Evolutionary conservation across 2,797 vertebrate species (phyloP).

Genomic region (Manis pentadactyla): DNA sequence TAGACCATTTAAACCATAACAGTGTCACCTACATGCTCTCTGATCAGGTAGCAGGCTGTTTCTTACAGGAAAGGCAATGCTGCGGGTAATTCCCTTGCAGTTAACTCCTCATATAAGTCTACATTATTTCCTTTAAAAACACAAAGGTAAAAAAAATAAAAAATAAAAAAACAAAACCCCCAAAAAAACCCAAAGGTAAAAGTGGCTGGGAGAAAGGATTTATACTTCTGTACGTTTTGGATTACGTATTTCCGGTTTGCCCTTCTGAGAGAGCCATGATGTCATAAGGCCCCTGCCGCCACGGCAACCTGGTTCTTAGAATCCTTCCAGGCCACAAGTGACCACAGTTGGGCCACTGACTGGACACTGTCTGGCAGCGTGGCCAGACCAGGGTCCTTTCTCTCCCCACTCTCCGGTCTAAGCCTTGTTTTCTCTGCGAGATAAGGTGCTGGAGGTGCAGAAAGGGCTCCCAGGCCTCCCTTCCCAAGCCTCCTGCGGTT

Average conservation of each 20-base stretch:
- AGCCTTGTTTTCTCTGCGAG: background rate
- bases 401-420: background rate
- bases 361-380: background rate
- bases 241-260: background rate
- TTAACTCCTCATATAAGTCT: background rate
- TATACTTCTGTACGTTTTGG: background rate
- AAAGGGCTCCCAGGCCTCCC: too few species aligned
- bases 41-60: background rate
- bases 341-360: background rate
- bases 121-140: background rate
- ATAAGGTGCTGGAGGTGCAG: background rate
- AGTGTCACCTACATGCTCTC: accelerated
- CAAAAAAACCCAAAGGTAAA: background rate
- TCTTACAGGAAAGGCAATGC: background rate
- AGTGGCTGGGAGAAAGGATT: background rate
- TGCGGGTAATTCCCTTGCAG: background rate
- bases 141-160: background rate
- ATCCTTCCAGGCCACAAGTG: background rate
- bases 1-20: background rate
- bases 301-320: background rate
- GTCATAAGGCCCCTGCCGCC: accelerated
- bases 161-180: too few species aligned
- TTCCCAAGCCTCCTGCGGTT: background rate
- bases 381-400: too few species aligned
- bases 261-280: background rate